Base-by-base conservation (phyloP, 1,140 invertebrate genomes). In the Scaptomyza hsui region DNA sequence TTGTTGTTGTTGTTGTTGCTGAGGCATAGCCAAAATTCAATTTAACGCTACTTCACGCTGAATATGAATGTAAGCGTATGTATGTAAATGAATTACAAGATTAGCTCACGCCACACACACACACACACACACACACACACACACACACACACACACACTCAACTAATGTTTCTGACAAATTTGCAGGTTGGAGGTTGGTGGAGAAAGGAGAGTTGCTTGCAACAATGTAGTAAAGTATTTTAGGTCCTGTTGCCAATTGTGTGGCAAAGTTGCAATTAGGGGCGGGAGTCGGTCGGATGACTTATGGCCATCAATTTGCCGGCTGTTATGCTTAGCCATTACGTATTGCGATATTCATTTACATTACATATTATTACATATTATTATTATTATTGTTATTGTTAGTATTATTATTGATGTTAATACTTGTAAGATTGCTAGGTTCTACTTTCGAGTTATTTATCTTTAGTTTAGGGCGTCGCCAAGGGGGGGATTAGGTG, bases 11-110 rank as follows among this genome's bases (percentile, higher is more conserved):
- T 49, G 18, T 7, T 26, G 24, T 7, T 26, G 44, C 18, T 72
- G 53, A 4, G 47, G 49, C 61, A 55, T 16, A 16, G 53, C 19
- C 21, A n/a, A 35, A 56, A 55, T 64, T 64, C 41, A 64, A 56
- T 64, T 64, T 47, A 64, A 63, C n/a, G 26, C 47, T 39, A 10
- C n/a, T 52, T 62, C 51, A 6, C 12, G 16, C 15, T 45, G 32
- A 32, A 41, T 41, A 35, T 37, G 26, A 16, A 12, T 49, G 9
- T 12, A 16, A 12, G 15, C 5, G 12, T n/a, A 24, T 24, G 21
- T 24, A 24, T 47, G 6, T 47, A 47, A 47, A 26, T 26, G 26
- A 19, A 44, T 18, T 19, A 44, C 42, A 44, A 19, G 16, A 44
- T 44, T 44, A 48, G 12, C 32, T 16, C 35, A 44, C n/a, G 9